phyloP scores from a whole-genome alignment of 1,140 invertebrate genomes.

The Alviniconcha marisindica region DNA sequence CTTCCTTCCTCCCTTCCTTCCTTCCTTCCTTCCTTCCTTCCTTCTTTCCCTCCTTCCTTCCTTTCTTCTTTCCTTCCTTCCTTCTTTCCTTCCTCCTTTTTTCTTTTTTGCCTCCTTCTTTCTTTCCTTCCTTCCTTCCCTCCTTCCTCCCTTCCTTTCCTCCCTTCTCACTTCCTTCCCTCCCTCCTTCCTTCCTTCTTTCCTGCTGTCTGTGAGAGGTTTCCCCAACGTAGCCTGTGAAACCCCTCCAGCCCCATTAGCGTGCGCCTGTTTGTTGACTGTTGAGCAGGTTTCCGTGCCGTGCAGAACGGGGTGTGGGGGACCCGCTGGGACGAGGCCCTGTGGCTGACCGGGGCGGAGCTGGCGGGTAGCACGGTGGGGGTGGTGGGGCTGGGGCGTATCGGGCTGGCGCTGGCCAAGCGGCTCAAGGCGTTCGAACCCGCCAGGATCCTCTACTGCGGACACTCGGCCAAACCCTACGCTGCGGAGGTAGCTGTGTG shows the following conservation, averaged over 20 bases:
- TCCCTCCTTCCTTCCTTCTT: too few relatives aligned
- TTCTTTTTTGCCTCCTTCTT: neutral
- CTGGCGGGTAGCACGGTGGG: slow-evolving; percentile 89
- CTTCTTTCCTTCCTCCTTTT: too few relatives aligned
- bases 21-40: too few relatives aligned
- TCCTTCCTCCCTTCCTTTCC: too few relatives aligned
- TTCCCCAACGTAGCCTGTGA: too few relatives aligned
- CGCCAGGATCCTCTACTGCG: slow-evolving; percentile 83
- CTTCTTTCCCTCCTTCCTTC: too few relatives aligned
- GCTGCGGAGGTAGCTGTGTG: slow-evolving; percentile 77
- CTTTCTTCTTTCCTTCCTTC: too few relatives aligned
- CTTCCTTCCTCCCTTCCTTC: too few relatives aligned
- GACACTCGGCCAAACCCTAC: slow-evolving; percentile 82
- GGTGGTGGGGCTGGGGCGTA: slow-evolving; percentile 87
- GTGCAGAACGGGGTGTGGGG: slow-evolving; percentile 69
- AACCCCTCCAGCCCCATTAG: slow-evolving; percentile 2
- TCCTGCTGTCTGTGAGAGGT: too few relatives aligned
- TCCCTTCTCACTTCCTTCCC: too few relatives aligned
- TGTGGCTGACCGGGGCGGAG: slow-evolving; percentile 91
- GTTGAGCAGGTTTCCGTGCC: slow-evolving; percentile 57
- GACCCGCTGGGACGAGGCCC: slow-evolving; percentile 92
- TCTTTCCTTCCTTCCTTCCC: neutral
- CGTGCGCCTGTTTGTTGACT: neutral
- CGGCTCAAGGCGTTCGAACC: slow-evolving; percentile 84
- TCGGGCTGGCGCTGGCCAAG: slow-evolving; percentile 83